These are phyloP conservation scores for Aphrocallistes beatrix DNA, from an alignment of 37 sponge, comb jelly and placozoan species.

Conservation along the genomic window DNA sequence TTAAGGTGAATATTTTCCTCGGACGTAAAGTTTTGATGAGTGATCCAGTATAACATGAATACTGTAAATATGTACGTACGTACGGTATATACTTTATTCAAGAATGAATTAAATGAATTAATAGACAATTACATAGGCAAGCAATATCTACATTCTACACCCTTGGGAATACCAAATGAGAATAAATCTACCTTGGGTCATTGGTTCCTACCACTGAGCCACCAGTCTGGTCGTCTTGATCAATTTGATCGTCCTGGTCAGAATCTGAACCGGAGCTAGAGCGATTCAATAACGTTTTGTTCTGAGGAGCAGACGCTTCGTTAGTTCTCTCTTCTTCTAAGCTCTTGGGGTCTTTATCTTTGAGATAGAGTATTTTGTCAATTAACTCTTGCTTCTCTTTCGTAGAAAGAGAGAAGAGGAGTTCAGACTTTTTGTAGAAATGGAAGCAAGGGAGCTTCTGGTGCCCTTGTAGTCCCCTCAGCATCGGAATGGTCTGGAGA, in stretches of 20 bases:
- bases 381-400: background rate
- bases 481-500: background rate
- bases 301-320: background rate
- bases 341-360: background rate
- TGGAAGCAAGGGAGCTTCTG: slow-evolving; percentile 3
- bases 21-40: no score
- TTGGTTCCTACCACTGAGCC: background rate
- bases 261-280: background rate
- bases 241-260: background rate
- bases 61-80: no score
- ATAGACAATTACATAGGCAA: no score
- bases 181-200: slow-evolving; percentile 1
- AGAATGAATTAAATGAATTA: no score
- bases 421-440: background rate
- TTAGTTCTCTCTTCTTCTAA: background rate
- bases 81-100: no score
- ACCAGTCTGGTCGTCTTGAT: no score
- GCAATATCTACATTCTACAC: no score
- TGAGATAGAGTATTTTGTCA: slow-evolving; percentile 1
- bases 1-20: no score
- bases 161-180: no score
- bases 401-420: background rate
- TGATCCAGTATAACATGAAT: no score
- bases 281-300: background rate
- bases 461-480: background rate